These are phyloP conservation scores for Aurelia sp. DNA, from an alignment of 30 jellyfish, hydroid and myxozoan genomes.

Conservation along the genomic window DNA sequence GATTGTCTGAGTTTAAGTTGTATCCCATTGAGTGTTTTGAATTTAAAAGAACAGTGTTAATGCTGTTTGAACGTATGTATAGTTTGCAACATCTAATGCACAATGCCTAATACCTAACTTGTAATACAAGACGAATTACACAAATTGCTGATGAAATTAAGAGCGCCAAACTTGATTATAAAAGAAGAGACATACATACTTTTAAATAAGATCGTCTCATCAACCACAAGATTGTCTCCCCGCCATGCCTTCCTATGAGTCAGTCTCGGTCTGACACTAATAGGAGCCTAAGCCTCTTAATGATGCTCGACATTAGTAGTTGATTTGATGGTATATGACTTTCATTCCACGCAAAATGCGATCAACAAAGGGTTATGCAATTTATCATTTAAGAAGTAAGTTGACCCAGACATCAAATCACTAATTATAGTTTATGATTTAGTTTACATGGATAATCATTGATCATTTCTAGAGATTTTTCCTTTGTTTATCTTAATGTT, in stretches of 20 bases:
- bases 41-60: neutral
- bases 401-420: slow-evolving; percentile 3
- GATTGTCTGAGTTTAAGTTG: neutral
- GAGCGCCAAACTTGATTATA: slow-evolving; percentile 58
- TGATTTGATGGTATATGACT: no score
- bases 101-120: slow-evolving; percentile 17
- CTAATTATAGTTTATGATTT: neutral
- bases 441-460: slow-evolving; percentile 20
- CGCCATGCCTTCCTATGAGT: no score
- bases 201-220: no score
- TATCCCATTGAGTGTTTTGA: neutral
- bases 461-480: slow-evolving; percentile 8
- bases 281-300: no score
- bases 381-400: no score
- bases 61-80: neutral
- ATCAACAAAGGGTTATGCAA: no score
- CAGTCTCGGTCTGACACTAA: no score
- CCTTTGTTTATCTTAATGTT: no score
- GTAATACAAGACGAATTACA: slow-evolving; percentile 12
- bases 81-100: slow-evolving; percentile 16
- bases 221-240: no score
- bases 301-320: no score
- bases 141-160: slow-evolving; percentile 39
- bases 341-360: no score
- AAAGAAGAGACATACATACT: slow-evolving; percentile 1